phyloP scores from a whole-genome alignment of 1,140 invertebrate genomes.

The Arion vulgaris region DNA sequence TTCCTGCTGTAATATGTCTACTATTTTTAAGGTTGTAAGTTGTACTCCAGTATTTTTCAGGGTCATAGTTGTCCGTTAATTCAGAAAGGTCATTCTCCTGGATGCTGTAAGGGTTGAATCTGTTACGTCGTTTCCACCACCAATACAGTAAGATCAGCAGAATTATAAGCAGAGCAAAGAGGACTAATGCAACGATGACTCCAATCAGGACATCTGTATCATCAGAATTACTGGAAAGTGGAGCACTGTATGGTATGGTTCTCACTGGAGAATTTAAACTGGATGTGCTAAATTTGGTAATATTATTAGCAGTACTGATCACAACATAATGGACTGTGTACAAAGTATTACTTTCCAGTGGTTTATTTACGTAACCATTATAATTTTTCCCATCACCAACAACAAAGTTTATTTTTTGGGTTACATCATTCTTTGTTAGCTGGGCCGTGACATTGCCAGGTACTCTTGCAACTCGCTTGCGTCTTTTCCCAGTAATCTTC shows the following conservation, averaged over 20 bases:
- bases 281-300: slow-evolving; percentile 55
- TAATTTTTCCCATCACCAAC: slow-evolving; percentile 50
- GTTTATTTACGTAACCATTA: slow-evolving; percentile 51
- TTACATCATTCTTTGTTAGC: slow-evolving; percentile 45
- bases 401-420: slow-evolving; percentile 40
- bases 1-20: slow-evolving; percentile 58
- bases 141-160: slow-evolving; percentile 50
- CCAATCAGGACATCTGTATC: slow-evolving; percentile 39
- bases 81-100: slow-evolving; percentile 39
- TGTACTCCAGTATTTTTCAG: slow-evolving; percentile 64
- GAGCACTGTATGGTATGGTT: slow-evolving; percentile 34
- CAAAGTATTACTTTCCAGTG: slow-evolving; percentile 42
- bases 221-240: slow-evolving; percentile 29
- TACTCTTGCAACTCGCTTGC: slow-evolving; percentile 15
- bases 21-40: slow-evolving; percentile 58
- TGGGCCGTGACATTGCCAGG: slow-evolving; percentile 47
- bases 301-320: slow-evolving; percentile 51
- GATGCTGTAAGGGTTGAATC: slow-evolving; percentile 43
- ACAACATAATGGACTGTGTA: slow-evolving; percentile 65
- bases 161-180: slow-evolving; percentile 56
- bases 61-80: slow-evolving; percentile 38
- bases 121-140: slow-evolving; percentile 45
- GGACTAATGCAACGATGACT: slow-evolving; percentile 45
- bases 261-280: slow-evolving; percentile 44
- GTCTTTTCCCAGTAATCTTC: slow-evolving; percentile 18